phyloP scores from a whole-genome alignment of 2,888 invertebrate species.

The Drosophila testacea region DNA sequence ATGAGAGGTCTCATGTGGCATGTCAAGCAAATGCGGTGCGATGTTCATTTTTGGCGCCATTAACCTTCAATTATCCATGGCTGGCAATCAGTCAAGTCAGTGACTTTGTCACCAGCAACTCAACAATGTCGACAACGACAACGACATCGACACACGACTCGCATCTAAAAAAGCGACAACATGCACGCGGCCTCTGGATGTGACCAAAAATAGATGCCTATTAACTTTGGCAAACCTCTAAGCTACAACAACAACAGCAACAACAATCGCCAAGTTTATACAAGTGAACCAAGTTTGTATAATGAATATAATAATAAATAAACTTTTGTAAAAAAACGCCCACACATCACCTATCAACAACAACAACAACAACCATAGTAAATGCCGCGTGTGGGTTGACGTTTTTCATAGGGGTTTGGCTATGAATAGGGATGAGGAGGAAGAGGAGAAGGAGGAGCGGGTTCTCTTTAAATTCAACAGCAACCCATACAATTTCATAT shows the following conservation, averaged over 20 bases:
- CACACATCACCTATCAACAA: constrained; percentile 44
- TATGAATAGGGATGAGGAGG: not conserved
- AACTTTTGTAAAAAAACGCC: constrained; percentile 54
- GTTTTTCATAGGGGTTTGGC: constrained; percentile 18
- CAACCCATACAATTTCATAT: constrained; percentile 17
- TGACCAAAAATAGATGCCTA: constrained; percentile 71
- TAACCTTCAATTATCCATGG: constrained; percentile 76
- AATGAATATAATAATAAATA: constrained; percentile 62
- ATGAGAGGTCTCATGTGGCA: constrained; percentile 47
- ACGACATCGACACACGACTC: constrained; percentile 62
- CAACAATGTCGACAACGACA: constrained; percentile 26
- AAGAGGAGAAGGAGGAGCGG: not conserved
- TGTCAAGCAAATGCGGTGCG: constrained; percentile 33
- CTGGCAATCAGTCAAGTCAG: constrained; percentile 69
- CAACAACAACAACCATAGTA: constrained; percentile 11
- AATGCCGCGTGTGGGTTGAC: constrained; percentile 33
- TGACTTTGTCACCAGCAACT: constrained; percentile 54
- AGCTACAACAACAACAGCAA: constrained; percentile 22
- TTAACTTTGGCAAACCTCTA: constrained; percentile 52
- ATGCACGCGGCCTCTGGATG: constrained; percentile 42
- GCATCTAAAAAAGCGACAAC: constrained; percentile 49
- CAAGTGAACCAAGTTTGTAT: constrained; percentile 16
- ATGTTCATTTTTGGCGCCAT: constrained; percentile 71
- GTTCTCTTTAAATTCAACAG: constrained; percentile 11
- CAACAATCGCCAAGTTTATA: not conserved